Conservation (phyloP, 2,888 invertebrate genomes). For the Griposia aprilina region DNA sequence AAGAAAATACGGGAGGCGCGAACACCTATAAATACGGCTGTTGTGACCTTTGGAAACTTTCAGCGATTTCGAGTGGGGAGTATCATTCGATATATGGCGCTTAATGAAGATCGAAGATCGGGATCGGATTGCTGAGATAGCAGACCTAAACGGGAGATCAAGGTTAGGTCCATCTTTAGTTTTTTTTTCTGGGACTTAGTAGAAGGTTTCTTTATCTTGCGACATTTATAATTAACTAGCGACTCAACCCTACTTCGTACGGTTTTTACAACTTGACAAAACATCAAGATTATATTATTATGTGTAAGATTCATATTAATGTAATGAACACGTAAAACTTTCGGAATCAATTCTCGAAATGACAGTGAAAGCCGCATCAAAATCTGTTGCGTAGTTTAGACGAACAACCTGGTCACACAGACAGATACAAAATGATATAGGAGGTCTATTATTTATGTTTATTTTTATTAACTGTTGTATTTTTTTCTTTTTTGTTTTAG, state of each 20-base stretch:
- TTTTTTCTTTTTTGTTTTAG: too few relatives aligned
- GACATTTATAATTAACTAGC: background rate
- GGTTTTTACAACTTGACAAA: background rate
- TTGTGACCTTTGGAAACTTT: slow-evolving; percentile 68
- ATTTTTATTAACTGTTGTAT: too few relatives aligned
- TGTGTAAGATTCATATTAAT: background rate
- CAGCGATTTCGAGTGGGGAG: slow-evolving; percentile 46
- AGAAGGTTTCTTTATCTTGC: background rate
- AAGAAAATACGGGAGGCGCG: slow-evolving; percentile 76
- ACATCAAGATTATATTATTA: background rate
- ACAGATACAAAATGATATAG: background rate
- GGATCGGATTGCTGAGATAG: slow-evolving; percentile 47
- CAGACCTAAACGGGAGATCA: background rate
- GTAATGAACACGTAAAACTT: background rate
- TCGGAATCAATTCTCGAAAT: background rate
- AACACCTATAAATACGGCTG: slow-evolving; percentile 71
- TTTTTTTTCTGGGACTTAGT: slow-evolving; percentile 15
- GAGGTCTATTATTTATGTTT: too few relatives aligned
- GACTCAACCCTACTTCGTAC: too few relatives aligned
- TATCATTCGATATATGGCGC: slow-evolving; percentile 49
- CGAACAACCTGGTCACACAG: background rate
- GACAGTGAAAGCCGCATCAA: background rate
- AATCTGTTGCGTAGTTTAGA: background rate
- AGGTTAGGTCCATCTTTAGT: slow-evolving; percentile 2
- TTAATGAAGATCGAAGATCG: slow-evolving; percentile 62